These are phyloP conservation scores for Nephrotoma appendiculata DNA, from an alignment of 2,888 invertebrate genomes.

Conservation along the genomic window DNA sequence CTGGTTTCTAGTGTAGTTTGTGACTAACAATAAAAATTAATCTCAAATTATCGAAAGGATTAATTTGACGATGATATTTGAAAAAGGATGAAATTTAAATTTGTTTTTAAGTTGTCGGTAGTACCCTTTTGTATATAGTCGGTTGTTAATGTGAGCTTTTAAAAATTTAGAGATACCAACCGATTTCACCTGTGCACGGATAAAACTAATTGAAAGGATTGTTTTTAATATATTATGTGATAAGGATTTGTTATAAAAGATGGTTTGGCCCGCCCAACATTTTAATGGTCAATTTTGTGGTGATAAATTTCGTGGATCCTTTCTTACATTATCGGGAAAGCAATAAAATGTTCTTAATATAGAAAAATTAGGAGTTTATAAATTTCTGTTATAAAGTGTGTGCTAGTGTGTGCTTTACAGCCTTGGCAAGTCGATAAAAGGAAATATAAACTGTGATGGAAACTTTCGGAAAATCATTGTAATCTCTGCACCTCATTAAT, in stretches of 20 bases:
- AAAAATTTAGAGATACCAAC: background rate
- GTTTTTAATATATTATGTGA: background rate
- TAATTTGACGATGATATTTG: background rate
- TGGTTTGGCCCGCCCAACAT: no score
- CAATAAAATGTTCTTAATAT: no score
- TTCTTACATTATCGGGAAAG: no score
- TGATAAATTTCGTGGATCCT: no score
- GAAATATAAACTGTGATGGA: no score
- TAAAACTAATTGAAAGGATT: background rate
- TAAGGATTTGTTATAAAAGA: background rate
- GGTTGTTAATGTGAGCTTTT: background rate
- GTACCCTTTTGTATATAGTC: background rate
- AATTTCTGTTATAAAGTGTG: no score
- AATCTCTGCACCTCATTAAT: no score
- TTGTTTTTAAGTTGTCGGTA: background rate
- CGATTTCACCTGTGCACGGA: background rate
- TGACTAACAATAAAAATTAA: background rate
- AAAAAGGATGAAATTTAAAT: background rate
- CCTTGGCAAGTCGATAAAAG: no score
- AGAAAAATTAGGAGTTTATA: no score
- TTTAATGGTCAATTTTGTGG: no score
- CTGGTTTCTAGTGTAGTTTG: background rate
- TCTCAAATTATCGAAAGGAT: background rate
- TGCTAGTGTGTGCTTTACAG: no score
- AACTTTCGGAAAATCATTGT: no score